These are phyloP conservation scores for Isurus oxyrinchus DNA, from an alignment of 2,113 vertebrate species.

Conservation along the genomic window DNA sequence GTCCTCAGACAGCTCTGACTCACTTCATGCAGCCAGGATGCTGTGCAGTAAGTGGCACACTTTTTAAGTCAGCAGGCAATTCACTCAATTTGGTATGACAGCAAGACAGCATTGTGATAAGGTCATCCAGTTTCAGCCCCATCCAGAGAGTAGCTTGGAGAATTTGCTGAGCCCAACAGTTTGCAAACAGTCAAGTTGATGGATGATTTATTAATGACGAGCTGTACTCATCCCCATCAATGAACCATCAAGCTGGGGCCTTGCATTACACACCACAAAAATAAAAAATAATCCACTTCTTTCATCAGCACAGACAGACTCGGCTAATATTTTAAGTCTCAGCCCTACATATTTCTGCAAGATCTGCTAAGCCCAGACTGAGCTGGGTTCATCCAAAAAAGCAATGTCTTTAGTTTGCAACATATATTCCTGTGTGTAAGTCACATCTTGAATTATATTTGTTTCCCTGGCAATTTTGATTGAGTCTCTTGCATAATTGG, in stretches of 20 bases:
- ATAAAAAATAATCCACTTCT: background rate
- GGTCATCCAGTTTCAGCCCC: background rate
- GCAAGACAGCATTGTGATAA: background rate
- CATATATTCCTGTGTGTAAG: background rate
- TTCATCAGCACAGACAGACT: background rate
- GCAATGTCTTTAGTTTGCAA: background rate
- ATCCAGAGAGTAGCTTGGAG: background rate
- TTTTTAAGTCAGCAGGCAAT: background rate
- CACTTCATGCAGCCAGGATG: background rate
- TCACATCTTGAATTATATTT: background rate
- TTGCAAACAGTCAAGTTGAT: background rate
- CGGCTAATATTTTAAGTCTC: slow-evolving; percentile 1
- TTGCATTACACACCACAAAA: background rate
- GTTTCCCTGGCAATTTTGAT: background rate
- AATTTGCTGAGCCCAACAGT: background rate
- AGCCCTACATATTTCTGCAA: background rate
- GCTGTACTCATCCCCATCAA: background rate
- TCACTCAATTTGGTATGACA: background rate
- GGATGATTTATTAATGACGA: background rate
- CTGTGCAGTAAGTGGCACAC: background rate
- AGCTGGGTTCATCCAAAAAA: slow-evolving; percentile 14
- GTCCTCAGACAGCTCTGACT: background rate
- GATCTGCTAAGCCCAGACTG: background rate
- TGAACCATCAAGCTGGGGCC: background rate
- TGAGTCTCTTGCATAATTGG: background rate